A percentile compares a stretch with the other conserved stretches of the same genome.
These are phyloP conservation scores for Andrena fulva DNA, from an alignment of 2,888 invertebrate species.

Conservation along the genomic window DNA sequence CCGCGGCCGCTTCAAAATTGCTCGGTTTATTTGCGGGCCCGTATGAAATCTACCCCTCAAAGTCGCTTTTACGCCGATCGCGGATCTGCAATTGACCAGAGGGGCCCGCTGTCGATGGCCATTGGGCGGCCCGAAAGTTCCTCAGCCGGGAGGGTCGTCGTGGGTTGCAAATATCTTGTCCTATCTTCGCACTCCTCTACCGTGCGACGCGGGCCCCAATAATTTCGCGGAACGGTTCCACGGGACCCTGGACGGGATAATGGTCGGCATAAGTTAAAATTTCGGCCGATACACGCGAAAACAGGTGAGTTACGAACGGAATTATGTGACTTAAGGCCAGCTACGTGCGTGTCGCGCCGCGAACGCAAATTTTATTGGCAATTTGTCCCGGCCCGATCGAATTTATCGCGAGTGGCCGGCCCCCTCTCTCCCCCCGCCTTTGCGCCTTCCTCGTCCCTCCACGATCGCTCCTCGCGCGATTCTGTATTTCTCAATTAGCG, in stretches of 20 bases:
- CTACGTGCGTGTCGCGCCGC: constrained; percentile 58
- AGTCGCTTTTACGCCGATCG: constrained; percentile 23
- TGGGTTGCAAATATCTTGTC: constrained; percentile 60
- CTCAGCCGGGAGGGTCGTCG: constrained; percentile 11
- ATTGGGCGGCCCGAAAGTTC: constrained; percentile 50
- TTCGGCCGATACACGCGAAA: constrained; percentile 78
- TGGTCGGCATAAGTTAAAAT: constrained; percentile 80
- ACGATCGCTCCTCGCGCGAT: constrained; percentile 34
- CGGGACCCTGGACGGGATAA: constrained; percentile 69
- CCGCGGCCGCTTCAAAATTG: constrained; percentile 56
- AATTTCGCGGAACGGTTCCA: constrained; percentile 45
- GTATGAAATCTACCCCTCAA: constrained; percentile 56
- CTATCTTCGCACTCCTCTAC: constrained; percentile 41
- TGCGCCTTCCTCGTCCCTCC: background rate
- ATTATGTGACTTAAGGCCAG: constrained; percentile 76
- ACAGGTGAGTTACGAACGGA: constrained; percentile 79
- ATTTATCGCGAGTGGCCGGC: constrained; percentile 70
- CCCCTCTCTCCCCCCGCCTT: constrained; percentile 7
- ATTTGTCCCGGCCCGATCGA: constrained; percentile 75
- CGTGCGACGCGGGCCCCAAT: constrained; percentile 51
- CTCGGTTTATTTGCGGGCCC: constrained; percentile 69
- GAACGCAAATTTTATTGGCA: constrained; percentile 75
- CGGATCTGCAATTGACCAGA: constrained; percentile 56
- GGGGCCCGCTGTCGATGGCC: too few relatives aligned
- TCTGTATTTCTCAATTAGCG: constrained; percentile 73